phyloP scores from a whole-genome alignment of 2,797 vertebrate species.

The Hydrophis major region DNA sequence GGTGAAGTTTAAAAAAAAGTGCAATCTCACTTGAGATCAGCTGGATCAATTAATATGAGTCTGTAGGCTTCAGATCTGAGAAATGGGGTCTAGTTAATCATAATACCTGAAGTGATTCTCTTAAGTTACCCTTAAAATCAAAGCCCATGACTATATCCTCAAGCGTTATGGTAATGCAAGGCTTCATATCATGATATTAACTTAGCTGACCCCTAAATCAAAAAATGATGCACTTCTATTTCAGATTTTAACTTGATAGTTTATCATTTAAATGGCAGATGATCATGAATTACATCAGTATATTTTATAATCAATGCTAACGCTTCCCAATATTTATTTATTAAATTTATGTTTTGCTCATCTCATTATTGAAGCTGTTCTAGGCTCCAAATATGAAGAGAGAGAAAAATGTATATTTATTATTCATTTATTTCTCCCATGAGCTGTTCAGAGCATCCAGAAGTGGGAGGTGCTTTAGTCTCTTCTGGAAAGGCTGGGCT shows the following conservation, averaged over 20 bases:
- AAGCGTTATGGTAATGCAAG: not conserved
- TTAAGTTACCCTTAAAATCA: not conserved
- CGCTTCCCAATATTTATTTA: not conserved
- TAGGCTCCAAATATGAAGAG: not conserved
- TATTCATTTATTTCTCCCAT: not conserved
- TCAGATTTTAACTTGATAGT: not conserved
- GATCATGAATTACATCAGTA: not conserved
- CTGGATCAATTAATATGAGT: not conserved
- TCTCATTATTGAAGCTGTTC: not conserved
- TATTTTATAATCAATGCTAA: not conserved
- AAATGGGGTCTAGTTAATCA: not conserved
- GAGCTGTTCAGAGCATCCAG: no score
- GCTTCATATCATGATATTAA: not conserved
- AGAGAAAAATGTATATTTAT: not conserved
- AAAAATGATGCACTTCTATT: not conserved
- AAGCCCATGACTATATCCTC: not conserved
- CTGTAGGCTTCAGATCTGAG: not conserved
- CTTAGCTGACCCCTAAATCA: not conserved
- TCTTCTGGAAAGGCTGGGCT: no score
- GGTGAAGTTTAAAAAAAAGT: not conserved
- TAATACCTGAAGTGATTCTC: not conserved
- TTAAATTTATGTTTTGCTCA: not conserved
- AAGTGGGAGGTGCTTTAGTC: no score
- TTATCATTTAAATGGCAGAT: not conserved
- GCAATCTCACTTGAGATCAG: not conserved